Conservation (phyloP, 1,140 invertebrate species). For the Pygmarrhopalites habei region DNA sequence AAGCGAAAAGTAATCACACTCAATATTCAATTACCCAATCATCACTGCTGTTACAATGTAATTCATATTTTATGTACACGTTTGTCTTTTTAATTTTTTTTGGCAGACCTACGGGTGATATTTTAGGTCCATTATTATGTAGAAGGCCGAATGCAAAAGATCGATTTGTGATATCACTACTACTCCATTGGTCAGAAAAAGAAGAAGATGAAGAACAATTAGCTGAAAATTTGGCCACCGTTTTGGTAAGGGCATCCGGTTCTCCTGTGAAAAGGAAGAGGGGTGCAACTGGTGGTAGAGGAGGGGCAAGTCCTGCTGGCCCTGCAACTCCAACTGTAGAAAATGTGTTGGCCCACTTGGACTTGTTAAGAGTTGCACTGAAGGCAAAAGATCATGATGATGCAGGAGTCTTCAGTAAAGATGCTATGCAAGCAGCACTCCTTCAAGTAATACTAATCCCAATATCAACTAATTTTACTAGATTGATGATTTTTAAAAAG, state of each 20-base stretch:
- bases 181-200: slow-evolving; percentile 68
- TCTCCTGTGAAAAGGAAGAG: slow-evolving; percentile 87
- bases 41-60: too few species aligned
- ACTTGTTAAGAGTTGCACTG: slow-evolving; percentile 69
- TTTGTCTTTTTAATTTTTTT: slow-evolving; percentile 5
- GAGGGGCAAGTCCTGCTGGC: slow-evolving; percentile 43
- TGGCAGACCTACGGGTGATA: slow-evolving; percentile 29
- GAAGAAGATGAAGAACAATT: slow-evolving; percentile 20
- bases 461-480: too few species aligned
- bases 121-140: slow-evolving; percentile 28
- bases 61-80: slow-evolving; percentile 34
- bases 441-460: slow-evolving; percentile 44
- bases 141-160: slow-evolving; percentile 29
- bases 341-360: slow-evolving; percentile 82
- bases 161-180: slow-evolving; percentile 52
- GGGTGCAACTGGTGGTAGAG: slow-evolving; percentile 51
- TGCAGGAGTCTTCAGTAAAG: slow-evolving; percentile 58
- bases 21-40: too few species aligned
- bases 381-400: slow-evolving; percentile 46
- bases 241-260: slow-evolving; percentile 51
- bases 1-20: slow-evolving; percentile 80
- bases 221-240: slow-evolving; percentile 19
- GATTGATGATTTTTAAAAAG: too few species aligned
- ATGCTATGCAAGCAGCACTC: slow-evolving; percentile 81
- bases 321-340: slow-evolving; percentile 56